These are phyloP conservation scores for Octodon degus DNA, from an alignment of 2,113 vertebrate genomes.

Conservation along the genomic window DNA sequence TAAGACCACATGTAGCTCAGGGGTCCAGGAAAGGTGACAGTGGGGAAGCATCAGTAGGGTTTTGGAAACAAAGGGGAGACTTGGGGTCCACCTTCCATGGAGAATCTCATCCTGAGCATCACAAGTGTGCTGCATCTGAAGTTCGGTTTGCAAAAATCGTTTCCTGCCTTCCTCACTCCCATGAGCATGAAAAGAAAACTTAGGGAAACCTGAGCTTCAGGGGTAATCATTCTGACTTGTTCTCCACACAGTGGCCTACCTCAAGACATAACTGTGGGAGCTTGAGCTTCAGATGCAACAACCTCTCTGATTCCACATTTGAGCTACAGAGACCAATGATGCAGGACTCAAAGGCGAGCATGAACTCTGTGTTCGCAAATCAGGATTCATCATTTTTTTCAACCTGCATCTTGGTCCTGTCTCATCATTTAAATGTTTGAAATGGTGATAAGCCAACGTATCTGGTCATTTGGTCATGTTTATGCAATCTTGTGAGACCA, in stretches of 20 bases:
- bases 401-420: background rate
- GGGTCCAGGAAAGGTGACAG: background rate
- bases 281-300: too few species aligned
- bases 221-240: too few species aligned
- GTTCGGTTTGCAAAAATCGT: background rate
- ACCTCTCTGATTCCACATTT: background rate
- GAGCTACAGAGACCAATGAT: background rate
- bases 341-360: background rate
- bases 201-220: too few species aligned
- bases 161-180: too few species aligned
- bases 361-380: background rate
- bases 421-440: background rate
- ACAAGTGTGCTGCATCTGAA: background rate
- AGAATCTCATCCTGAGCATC: background rate
- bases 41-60: background rate
- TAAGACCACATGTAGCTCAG: background rate
- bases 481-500: background rate
- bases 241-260: too few species aligned
- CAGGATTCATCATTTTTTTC: background rate
- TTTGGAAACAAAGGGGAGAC: background rate
- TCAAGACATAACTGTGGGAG: too few species aligned
- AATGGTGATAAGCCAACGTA: background rate
- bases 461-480: background rate
- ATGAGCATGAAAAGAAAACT: background rate
- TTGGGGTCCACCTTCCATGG: background rate